Conservation (phyloP, 2,888 invertebrate species). For the Eristalis arbustorum region DNA sequence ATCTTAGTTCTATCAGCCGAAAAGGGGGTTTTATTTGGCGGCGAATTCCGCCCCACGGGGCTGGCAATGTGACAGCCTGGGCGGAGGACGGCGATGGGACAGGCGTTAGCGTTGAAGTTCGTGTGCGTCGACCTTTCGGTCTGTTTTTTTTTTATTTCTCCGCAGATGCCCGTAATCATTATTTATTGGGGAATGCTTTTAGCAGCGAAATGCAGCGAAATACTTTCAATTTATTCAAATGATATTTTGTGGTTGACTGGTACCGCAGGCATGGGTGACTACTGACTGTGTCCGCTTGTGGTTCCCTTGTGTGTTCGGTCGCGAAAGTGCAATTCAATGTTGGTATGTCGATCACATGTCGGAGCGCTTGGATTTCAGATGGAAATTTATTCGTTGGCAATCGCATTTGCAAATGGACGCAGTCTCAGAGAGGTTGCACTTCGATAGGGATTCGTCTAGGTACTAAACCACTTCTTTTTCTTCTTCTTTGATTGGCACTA, state of each 20-base stretch:
- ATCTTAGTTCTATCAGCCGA: slow-evolving; percentile 23
- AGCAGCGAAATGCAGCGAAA: slow-evolving; percentile 55
- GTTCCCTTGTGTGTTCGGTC: neutral
- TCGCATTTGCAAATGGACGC: too few relatives aligned
- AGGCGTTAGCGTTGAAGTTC: neutral
- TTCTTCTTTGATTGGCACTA: too few relatives aligned
- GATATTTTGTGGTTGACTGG: slow-evolving; percentile 54
- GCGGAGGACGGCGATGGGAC: neutral
- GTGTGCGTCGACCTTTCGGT: slow-evolving; percentile 4
- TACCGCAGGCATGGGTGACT: slow-evolving; percentile 18
- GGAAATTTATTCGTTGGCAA: neutral
- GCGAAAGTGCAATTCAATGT: neutral
- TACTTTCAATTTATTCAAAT: slow-evolving; percentile 67
- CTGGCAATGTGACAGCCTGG: slow-evolving; percentile 36
- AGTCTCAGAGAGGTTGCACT: too few relatives aligned
- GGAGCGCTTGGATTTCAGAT: neutral
- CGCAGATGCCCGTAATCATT: slow-evolving; percentile 55
- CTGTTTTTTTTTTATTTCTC: neutral
- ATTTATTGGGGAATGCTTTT: slow-evolving; percentile 68
- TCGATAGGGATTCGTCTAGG: too few relatives aligned
- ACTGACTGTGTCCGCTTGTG: neutral
- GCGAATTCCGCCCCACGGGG: slow-evolving; percentile 18
- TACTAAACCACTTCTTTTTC: too few relatives aligned
- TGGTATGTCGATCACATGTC: neutral
- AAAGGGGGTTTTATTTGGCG: neutral